Percentiles rank a stretch among this genome's conserved stretches.
phyloP scores from a whole-genome alignment of 2,113 vertebrate genomes.

The Psittacara wagleri region DNA sequence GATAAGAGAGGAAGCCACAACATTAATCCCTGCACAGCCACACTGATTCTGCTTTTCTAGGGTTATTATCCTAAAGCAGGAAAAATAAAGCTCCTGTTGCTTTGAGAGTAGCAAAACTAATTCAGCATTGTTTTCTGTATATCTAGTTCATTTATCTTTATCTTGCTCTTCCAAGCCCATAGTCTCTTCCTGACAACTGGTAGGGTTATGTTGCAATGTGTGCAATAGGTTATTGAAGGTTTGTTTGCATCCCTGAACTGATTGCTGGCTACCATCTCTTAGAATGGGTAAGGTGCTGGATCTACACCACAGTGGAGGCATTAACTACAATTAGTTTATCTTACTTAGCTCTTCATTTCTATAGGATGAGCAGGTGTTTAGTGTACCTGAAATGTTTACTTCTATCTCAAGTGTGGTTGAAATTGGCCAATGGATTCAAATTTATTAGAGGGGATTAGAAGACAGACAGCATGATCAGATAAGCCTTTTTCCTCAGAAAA shows the following conservation, averaged over 20 bases:
- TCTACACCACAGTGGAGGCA: not conserved
- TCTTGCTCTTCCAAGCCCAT: not conserved
- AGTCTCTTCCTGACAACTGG: not conserved
- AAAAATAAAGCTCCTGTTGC: not conserved
- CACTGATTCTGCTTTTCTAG: not conserved
- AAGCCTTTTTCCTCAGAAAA: conserved; percentile 56
- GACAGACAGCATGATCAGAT: conserved; percentile 56
- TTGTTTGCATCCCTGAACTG: not conserved
- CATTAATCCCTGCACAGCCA: not conserved
- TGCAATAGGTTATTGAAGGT: not conserved
- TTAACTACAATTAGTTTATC: not conserved
- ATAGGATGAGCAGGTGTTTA: not conserved
- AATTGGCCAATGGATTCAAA: conserved; percentile 58
- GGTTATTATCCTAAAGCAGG: not conserved
- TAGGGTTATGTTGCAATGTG: not conserved
- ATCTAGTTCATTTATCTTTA: not conserved
- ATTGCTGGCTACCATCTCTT: not conserved
- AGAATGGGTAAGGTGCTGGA: not conserved
- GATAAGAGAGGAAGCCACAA: not conserved
- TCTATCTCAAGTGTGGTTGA: conserved; percentile 8
- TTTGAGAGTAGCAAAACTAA: not conserved
- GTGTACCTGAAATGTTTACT: not conserved
- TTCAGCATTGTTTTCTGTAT: not conserved
- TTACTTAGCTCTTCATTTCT: not conserved
- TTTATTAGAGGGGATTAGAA: conserved; percentile 60